Evolutionary conservation across 2,888 invertebrate species (phyloP), one percentile per base, ranked within the genome.

Genomic region (Acleris cristana): DNA sequence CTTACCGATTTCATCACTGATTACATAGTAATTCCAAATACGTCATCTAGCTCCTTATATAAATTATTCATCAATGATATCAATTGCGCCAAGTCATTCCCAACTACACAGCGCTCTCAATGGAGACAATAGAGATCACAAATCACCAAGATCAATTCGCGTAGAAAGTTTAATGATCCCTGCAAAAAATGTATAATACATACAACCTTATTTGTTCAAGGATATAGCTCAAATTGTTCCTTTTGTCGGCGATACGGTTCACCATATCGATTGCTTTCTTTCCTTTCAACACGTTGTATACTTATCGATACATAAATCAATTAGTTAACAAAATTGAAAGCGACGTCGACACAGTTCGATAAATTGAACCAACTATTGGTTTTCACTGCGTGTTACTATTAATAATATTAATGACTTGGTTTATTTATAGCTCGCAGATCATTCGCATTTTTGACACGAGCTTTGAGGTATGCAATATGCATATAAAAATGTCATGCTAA

Each of bases 251-350:
- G 48, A 40, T 16, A 40, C 14, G 14, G 40, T 65, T n/a, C 45
- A 64, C 54, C 19, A 52, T 70, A 70, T 73, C 66, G 63, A 70
- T 72, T 65, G 74, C 80, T 83, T 82, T 82, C 82, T 80, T 77
- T 71, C 76, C 77, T 76, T 78, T 76, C 71, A 77, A 82, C 79
- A 74, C 77, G 72, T 77, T 72, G 74, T 69, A 66, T 63, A 71
- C 67, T 77, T 83, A 87, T 88, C 88, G 78, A 69, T 73, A 83
- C 86, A 84, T 80, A 82, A 87, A 90, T 89, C 90, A 88, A 89
- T 89, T 89, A 85, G 83, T 71, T 72, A 78, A 74, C 73, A 82
- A 86, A 88, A 90, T 81, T 76, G 88, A 89, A 88, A 90, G 87
- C 78, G 82, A 82, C 75, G 73, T 71, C 69, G 70, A 65, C 73